These are phyloP conservation scores for Petrocephalus schoutedeni DNA, from an alignment of 2,797 vertebrate genomes.

Conservation along the genomic window DNA sequence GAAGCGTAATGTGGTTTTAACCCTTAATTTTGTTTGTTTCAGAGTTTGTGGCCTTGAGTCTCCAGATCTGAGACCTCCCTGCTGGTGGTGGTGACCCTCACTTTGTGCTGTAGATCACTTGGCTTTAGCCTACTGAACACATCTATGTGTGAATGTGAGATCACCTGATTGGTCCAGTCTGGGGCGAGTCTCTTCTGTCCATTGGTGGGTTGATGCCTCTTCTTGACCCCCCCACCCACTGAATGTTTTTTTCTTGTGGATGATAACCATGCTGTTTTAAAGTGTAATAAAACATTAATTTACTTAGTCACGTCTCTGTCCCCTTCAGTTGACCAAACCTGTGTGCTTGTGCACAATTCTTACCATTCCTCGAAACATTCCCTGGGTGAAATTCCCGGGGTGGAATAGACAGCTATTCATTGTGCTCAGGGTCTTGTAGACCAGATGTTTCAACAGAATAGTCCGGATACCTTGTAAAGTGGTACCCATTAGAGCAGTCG, in stretches of 20 bases:
- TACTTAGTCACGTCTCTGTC: not conserved
- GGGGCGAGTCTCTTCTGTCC: not conserved
- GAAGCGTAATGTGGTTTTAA: not conserved
- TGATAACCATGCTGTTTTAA: not conserved
- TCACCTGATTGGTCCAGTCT: not conserved
- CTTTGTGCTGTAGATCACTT: not conserved
- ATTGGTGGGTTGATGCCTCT: not conserved
- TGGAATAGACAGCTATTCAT: too few species aligned
- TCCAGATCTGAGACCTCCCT: not conserved
- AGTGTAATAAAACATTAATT: not conserved
- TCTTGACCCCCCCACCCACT: not conserved
- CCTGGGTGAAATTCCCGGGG: too few species aligned
- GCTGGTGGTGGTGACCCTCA: not conserved
- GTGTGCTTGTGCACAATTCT: too few species aligned
- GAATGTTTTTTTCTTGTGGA: not conserved
- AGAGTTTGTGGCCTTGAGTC: not conserved
- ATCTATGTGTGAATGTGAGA: not conserved
- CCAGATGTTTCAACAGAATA: conserved; percentile 71
- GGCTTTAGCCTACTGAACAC: not conserved
- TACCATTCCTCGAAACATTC: too few species aligned
- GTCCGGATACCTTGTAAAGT: conserved; percentile 49
- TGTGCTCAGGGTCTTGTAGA: conserved; percentile 22
- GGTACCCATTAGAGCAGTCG: too few species aligned
- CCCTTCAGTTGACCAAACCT: too few species aligned
- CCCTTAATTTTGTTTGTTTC: not conserved